Conservation (phyloP, 2,797 vertebrate species). For the Strix occidentalis region DNA sequence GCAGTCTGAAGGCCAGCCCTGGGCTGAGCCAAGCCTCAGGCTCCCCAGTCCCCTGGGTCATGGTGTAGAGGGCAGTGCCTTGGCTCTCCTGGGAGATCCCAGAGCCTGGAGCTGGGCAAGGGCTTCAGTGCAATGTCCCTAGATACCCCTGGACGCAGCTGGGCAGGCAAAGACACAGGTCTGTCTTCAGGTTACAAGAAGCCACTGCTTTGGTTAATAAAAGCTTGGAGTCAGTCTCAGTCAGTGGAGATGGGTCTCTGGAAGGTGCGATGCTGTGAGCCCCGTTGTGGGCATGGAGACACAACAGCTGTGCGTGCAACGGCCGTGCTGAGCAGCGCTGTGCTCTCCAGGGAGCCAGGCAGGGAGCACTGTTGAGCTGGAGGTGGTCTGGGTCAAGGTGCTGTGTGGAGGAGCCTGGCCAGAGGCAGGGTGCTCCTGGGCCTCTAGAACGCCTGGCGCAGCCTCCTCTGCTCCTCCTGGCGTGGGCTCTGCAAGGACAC, state of each 20-base stretch:
- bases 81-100: not conserved
- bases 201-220: not conserved
- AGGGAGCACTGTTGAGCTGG: not conserved
- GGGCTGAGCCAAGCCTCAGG: not conserved
- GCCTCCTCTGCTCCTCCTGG: not conserved
- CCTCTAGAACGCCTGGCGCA: slow-evolving; percentile 6
- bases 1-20: not conserved
- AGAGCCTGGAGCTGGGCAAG: not conserved
- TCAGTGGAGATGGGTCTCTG: not conserved
- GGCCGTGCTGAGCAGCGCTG: not conserved
- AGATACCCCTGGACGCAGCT: not conserved
- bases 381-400: not conserved
- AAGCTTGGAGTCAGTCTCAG: not conserved
- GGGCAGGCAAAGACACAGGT: not conserved
- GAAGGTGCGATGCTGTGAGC: not conserved
- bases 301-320: not conserved
- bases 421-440: not conserved
- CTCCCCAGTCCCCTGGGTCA: not conserved
- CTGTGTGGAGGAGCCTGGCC: not conserved
- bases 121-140: not conserved
- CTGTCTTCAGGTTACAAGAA: not conserved
- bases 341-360: fast-evolving
- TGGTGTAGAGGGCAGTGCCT: not conserved
- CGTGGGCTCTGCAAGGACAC: not conserved
- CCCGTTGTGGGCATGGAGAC: not conserved